Conservation (phyloP, 2,113 vertebrate species). For the Canis aureus region DNA sequence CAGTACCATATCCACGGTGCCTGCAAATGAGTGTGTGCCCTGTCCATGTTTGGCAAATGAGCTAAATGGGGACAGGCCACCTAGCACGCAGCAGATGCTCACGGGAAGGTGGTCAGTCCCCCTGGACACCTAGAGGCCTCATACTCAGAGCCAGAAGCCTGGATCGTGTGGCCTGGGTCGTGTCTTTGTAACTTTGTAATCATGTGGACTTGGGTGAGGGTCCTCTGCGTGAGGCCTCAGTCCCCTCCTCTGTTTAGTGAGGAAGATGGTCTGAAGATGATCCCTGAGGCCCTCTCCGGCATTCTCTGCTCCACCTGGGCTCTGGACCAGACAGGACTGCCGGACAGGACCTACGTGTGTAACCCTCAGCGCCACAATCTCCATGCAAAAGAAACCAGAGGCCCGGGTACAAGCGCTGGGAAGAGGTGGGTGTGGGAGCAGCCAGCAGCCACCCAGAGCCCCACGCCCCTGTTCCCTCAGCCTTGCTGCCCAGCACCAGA, state of each 20-base stretch:
- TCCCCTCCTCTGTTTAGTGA: neutral
- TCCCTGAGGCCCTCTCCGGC: neutral
- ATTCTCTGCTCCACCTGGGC: neutral
- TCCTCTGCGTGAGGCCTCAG: neutral
- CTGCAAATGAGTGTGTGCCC: neutral
- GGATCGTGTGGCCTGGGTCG: neutral
- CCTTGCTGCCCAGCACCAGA: neutral
- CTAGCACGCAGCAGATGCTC: fast-evolving
- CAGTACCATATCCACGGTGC: neutral
- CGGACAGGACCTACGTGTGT: fast-evolving
- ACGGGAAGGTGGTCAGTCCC: no score
- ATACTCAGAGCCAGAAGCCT: no score
- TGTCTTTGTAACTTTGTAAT: neutral
- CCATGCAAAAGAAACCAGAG: neutral
- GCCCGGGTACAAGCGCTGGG: neutral
- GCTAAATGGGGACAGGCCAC: neutral
- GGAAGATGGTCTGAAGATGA: neutral
- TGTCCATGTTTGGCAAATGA: neutral
- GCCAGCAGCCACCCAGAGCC: neutral
- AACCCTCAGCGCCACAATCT: neutral
- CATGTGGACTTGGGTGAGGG: neutral
- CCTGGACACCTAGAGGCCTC: neutral
- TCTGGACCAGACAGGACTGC: neutral
- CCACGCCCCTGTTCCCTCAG: fast-evolving
- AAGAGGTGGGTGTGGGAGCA: neutral